Percentiles rank a stretch among this genome's conserved stretches.
These are phyloP conservation scores for Halichondria panicea DNA, from an alignment of 37 sponge, comb jelly and placozoan genomes.

Conservation along the genomic window DNA sequence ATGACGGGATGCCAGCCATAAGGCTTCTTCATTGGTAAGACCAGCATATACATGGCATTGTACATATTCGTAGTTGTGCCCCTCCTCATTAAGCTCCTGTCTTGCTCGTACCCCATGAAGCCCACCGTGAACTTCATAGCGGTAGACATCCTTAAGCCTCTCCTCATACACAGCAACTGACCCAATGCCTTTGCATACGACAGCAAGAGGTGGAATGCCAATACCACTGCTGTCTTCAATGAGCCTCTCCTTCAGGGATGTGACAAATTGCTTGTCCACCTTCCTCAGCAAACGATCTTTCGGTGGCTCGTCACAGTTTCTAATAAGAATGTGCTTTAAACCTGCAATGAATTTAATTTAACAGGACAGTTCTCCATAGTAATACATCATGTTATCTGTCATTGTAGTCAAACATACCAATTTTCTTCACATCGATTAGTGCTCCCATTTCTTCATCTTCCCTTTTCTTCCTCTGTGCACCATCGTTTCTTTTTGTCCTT, in stretches of 20 bases:
- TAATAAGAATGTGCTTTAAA: background rate
- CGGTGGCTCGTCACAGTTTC: slow-evolving; percentile 10
- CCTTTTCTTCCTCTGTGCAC: too few relatives aligned
- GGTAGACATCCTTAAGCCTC: slow-evolving; percentile 28
- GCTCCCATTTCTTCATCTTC: too few relatives aligned
- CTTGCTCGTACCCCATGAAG: slow-evolving; percentile 33
- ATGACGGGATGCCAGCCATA: slow-evolving; percentile 36
- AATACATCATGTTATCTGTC: too few relatives aligned
- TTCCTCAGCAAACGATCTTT: slow-evolving; percentile 17
- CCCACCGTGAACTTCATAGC: slow-evolving; percentile 47
- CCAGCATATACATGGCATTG: slow-evolving; percentile 30
- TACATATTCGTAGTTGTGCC: slow-evolving; percentile 17
- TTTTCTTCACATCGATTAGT: too few relatives aligned
- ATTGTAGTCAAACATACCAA: too few relatives aligned
- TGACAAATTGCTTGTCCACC: slow-evolving; percentile 23
- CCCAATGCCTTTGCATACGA: slow-evolving; percentile 36
- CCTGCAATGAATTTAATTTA: background rate
- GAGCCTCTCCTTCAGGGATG: slow-evolving; percentile 19
- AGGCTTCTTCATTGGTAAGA: slow-evolving; percentile 27
- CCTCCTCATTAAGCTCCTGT: slow-evolving; percentile 12
- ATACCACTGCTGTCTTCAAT: slow-evolving; percentile 40
- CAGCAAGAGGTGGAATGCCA: slow-evolving; percentile 55
- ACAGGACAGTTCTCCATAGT: background rate
- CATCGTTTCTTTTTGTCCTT: too few relatives aligned
- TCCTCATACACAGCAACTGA: slow-evolving; percentile 13